A percentile compares a stretch with the other conserved stretches of the same genome.
Conservation (phyloP, 64 coral and sea anemone genomes). For the Actinia tenebrosa region DNA sequence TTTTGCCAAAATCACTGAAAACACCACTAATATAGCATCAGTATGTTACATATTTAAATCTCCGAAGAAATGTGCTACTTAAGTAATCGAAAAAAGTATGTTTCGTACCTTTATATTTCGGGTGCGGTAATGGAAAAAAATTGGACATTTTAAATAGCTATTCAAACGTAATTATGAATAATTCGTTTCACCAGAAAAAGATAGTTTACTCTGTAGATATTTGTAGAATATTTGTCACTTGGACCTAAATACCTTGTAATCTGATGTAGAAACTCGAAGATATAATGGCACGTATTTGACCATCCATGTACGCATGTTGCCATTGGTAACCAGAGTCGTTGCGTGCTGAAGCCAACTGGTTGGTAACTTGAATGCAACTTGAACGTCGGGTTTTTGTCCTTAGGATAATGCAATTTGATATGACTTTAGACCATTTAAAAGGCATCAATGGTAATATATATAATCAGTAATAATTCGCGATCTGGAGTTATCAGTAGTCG, state of each 20-base stretch:
- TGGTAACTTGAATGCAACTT: not conserved
- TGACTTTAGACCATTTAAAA: not conserved
- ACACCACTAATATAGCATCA: too few relatives aligned
- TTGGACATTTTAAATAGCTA: not conserved
- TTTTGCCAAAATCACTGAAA: not conserved
- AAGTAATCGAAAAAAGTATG: not conserved
- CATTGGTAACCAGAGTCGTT: not conserved
- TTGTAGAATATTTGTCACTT: not conserved
- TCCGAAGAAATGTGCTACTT: not conserved
- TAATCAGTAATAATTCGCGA: not conserved
- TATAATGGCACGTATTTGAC: constrained; percentile 5
- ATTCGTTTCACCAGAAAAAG: not conserved
- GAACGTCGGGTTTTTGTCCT: not conserved
- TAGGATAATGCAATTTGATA: not conserved
- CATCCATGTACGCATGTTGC: not conserved
- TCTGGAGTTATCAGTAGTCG: not conserved
- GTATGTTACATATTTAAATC: not conserved
- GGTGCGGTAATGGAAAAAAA: not conserved
- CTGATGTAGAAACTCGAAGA: not conserved
- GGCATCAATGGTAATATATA: not conserved
- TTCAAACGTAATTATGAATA: not conserved
- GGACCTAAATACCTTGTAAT: not conserved
- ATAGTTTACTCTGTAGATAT: not conserved
- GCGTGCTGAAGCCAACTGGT: not conserved
- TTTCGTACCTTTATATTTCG: not conserved